phyloP scores from a whole-genome alignment of 2,888 invertebrate genomes.

The Troides aeacus region DNA sequence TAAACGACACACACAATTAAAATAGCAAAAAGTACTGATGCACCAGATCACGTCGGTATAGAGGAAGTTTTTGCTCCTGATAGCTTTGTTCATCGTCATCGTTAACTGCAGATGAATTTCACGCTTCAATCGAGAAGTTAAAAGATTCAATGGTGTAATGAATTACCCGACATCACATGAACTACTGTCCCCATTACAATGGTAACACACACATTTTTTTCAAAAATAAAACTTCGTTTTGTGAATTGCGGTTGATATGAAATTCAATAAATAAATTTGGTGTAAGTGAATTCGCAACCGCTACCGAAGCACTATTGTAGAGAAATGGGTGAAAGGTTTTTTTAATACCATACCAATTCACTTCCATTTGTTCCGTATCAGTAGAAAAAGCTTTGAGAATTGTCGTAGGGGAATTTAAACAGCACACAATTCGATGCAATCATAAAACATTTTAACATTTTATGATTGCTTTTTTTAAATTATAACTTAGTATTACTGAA shows the following conservation, averaged over 20 bases:
- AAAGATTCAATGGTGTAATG: constrained; percentile 22
- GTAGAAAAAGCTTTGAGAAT: constrained; percentile 43
- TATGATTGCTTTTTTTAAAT: constrained; percentile 17
- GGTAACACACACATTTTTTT: constrained; percentile 40
- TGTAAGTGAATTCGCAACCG: constrained; percentile 36
- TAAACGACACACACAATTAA: not conserved
- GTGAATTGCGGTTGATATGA: constrained; percentile 36
- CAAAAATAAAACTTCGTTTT: constrained; percentile 29
- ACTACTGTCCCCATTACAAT: constrained; percentile 30
- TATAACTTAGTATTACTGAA: not conserved
- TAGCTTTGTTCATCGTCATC: constrained; percentile 8
- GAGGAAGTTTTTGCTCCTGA: constrained; percentile 10
- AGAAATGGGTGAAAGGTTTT: constrained; percentile 63
- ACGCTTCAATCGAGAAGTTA: constrained; percentile 16
- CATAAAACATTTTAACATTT: not conserved
- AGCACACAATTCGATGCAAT: constrained; percentile 51
- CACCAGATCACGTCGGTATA: constrained; percentile 3
- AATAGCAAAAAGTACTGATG: not conserved
- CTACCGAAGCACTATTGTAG: constrained; percentile 43
- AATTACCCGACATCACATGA: constrained; percentile 2
- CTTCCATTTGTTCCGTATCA: constrained; percentile 51
- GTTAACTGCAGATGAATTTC: constrained; percentile 19
- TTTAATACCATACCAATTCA: constrained; percentile 55
- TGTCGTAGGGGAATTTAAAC: constrained; percentile 39
- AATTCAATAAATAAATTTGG: constrained; percentile 29